Percentiles rank a stretch among this genome's conserved stretches.
These are phyloP conservation scores for Euzetes globulus DNA, from an alignment of 2,888 invertebrate species.

Conservation along the genomic window DNA sequence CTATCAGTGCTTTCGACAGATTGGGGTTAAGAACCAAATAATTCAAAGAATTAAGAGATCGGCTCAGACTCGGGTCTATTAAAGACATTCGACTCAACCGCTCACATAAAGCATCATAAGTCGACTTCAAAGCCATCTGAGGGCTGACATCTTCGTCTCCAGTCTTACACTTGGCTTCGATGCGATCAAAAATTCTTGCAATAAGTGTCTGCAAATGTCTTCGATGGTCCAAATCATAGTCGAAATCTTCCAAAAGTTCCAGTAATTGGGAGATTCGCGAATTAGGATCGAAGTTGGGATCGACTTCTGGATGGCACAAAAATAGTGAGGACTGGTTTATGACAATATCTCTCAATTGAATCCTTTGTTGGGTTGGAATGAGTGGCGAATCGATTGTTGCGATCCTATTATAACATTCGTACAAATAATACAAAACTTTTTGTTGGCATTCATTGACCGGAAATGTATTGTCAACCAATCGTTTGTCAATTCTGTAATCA, in stretches of 20 bases:
- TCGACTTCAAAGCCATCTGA: background rate
- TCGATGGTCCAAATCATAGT: background rate
- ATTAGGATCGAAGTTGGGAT: background rate
- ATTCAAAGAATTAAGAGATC: background rate
- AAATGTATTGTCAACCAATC: background rate
- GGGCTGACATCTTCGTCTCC: background rate
- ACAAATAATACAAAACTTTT: conserved; percentile 4
- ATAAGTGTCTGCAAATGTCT: conserved; percentile 1
- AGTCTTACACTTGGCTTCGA: background rate
- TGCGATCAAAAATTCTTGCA: background rate
- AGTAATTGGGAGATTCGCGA: background rate
- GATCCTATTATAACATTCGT: background rate
- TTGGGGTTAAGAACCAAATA: background rate
- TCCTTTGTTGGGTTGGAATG: conserved; percentile 8
- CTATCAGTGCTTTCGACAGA: background rate
- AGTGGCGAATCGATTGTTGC: background rate
- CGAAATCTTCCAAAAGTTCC: conserved; percentile 1
- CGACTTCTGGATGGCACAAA: conserved; percentile 1
- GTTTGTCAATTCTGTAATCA: background rate
- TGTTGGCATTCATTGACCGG: background rate
- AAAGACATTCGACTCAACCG: conserved; percentile 5
- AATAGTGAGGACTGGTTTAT: background rate
- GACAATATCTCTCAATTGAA: conserved; percentile 4
- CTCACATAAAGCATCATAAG: background rate
- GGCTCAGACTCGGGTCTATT: background rate